phyloP scores from a whole-genome alignment of 2,797 vertebrate species.

The Diplodus puntazzo region DNA sequence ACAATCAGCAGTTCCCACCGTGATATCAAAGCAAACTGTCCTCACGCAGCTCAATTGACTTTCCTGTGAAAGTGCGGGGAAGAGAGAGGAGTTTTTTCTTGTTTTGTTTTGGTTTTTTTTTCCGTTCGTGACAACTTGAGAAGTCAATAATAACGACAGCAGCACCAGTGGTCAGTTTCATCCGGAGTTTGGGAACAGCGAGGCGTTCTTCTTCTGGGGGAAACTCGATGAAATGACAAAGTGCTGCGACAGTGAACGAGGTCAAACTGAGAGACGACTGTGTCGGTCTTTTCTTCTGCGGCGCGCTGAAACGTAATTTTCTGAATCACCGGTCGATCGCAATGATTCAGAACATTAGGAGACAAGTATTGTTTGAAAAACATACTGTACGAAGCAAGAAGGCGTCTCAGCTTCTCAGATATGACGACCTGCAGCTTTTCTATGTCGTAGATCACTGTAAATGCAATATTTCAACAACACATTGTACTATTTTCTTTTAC shows the following conservation, averaged over 20 bases:
- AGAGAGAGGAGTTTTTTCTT: neutral
- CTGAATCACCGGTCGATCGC: too few species aligned
- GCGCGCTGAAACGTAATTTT: neutral
- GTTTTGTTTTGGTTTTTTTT: slow-evolving; percentile 10
- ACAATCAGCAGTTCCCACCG: slow-evolving; percentile 76
- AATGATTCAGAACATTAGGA: neutral
- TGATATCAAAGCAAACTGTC: slow-evolving; percentile 66
- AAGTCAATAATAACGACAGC: slow-evolving; percentile 41
- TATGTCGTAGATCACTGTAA: too few species aligned
- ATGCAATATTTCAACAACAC: neutral
- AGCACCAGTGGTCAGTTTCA: slow-evolving; percentile 36
- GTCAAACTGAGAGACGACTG: slow-evolving; percentile 3
- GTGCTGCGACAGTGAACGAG: neutral
- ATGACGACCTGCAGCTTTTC: neutral
- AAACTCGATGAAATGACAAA: slow-evolving; percentile 14
- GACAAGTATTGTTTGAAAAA: neutral
- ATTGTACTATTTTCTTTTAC: neutral
- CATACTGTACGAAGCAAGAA: neutral
- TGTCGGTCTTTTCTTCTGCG: neutral
- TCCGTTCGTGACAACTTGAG: slow-evolving; percentile 29
- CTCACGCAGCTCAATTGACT: slow-evolving; percentile 63
- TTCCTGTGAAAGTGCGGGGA: slow-evolving; percentile 32
- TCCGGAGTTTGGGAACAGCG: slow-evolving; percentile 19
- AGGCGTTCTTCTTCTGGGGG: neutral
- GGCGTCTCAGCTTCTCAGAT: neutral